phyloP scores from a whole-genome alignment of 2,797 vertebrate genomes.

The Cossypha polioptera region DNA sequence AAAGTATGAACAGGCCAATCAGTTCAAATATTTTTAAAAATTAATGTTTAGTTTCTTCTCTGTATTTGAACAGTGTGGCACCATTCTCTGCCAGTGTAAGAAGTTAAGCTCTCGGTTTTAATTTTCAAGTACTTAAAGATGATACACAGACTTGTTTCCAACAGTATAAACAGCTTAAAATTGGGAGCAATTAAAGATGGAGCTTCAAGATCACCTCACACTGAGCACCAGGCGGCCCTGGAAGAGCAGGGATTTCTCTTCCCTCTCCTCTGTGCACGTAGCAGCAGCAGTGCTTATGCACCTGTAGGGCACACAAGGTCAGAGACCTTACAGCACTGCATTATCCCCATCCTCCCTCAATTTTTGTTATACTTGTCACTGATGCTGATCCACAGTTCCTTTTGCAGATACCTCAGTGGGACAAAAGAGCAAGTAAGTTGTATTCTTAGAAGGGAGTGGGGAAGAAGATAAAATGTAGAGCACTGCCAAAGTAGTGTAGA shows the following conservation, averaged over 20 bases:
- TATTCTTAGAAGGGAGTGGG: neutral
- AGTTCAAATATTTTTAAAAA: neutral
- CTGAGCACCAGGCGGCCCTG: neutral
- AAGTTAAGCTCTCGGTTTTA: neutral
- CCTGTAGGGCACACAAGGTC: neutral
- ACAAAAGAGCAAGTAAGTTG: neutral
- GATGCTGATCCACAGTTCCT: neutral
- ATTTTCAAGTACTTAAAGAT: neutral
- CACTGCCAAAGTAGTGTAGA: neutral
- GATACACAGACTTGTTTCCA: rapidly evolving
- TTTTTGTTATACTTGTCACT: neutral
- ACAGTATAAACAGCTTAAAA: neutral
- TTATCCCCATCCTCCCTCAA: neutral
- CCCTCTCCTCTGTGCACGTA: neutral
- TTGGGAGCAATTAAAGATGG: neutral
- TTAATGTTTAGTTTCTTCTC: neutral
- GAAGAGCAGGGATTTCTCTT: neutral
- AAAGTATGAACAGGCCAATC: neutral
- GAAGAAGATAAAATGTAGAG: neutral
- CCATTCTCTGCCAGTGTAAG: neutral
- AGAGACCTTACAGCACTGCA: neutral
- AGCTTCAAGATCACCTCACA: neutral
- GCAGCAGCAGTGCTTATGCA: neutral
- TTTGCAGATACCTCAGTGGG: neutral
- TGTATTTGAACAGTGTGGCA: neutral